Conservation (phyloP, 2,888 invertebrate species). For the Ormyrus rosae region DNA sequence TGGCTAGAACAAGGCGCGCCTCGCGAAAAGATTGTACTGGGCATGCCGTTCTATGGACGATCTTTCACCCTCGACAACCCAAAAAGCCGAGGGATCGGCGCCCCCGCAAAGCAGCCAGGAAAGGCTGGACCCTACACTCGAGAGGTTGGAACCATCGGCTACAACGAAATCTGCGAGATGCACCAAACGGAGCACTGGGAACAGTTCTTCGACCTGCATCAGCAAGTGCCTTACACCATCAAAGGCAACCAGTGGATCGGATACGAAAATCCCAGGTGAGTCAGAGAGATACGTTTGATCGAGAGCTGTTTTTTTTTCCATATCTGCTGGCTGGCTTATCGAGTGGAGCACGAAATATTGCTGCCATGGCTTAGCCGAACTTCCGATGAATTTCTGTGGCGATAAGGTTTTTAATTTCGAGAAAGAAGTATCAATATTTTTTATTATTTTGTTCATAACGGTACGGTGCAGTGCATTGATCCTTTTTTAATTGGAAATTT, state of each 20-base stretch:
- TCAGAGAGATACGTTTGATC: no score
- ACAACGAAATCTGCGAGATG: conserved; percentile 79
- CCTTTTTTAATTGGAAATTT: no score
- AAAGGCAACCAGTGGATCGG: conserved; percentile 63
- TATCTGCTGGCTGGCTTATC: no score
- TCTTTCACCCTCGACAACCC: conserved; percentile 79
- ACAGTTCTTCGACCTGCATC: conserved; percentile 69
- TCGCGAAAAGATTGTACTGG: conserved; percentile 81
- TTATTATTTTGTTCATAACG: no score
- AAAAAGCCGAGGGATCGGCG: conserved; percentile 76
- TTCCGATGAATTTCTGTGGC: no score
- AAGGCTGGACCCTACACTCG: no score
- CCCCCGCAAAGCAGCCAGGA: conserved; percentile 69
- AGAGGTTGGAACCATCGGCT: conserved; percentile 80
- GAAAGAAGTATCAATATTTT: no score
- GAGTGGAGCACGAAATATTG: no score
- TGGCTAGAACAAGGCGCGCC: conserved; percentile 79
- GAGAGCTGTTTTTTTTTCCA: no score
- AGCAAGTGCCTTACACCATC: conserved; percentile 75
- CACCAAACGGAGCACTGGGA: conserved; percentile 63
- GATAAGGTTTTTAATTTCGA: no score
- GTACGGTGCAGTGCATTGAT: no score
- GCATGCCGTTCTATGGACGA: conserved; percentile 83
- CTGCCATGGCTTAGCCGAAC: no score
- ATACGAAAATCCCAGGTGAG: conserved; percentile 64